Percentiles rank a stretch among this genome's conserved stretches.
Conservation (phyloP, 35 echinoderm and acorn worm genomes). For the Diadema setosum region DNA sequence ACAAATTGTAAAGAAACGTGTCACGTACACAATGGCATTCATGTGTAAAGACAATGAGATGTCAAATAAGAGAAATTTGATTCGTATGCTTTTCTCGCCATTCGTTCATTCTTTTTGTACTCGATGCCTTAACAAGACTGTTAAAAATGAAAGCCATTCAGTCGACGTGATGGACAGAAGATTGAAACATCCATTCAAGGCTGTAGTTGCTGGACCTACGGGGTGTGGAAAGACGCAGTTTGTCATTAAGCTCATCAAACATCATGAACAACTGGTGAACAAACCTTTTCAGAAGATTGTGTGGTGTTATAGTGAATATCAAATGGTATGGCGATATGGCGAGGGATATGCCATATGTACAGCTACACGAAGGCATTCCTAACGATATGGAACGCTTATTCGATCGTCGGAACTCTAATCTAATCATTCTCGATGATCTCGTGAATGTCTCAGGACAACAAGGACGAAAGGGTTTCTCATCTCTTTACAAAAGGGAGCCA, state of each 20-base stretch:
- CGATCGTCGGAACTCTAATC: constrained; percentile 23
- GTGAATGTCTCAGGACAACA: constrained; percentile 47
- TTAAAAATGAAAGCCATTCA: not conserved
- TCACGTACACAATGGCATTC: not conserved
- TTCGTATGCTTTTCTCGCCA: not conserved
- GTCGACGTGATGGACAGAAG: not conserved
- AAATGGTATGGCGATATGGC: constrained; percentile 31
- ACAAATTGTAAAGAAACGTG: not conserved
- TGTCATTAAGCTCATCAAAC: constrained; percentile 17
- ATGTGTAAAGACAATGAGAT: not conserved
- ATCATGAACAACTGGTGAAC: constrained; percentile 3
- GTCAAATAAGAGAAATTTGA: not conserved
- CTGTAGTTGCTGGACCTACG: constrained; percentile 38
- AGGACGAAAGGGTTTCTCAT: constrained; percentile 32
- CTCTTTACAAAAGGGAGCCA: constrained; percentile 64
- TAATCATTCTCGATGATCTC: constrained; percentile 72
- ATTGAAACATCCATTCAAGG: constrained; percentile 54
- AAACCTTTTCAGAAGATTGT: constrained; percentile 48
- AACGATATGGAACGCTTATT: constrained; percentile 5
- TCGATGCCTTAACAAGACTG: not conserved
- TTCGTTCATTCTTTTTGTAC: not conserved
- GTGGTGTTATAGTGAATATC: constrained; percentile 71
- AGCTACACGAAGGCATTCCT: constrained; percentile 50
- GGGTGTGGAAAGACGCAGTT: constrained; percentile 53
- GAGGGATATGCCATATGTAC: not conserved